phyloP scores from a whole-genome alignment of 2,113 vertebrate genomes.

The Trichechus manatus region DNA sequence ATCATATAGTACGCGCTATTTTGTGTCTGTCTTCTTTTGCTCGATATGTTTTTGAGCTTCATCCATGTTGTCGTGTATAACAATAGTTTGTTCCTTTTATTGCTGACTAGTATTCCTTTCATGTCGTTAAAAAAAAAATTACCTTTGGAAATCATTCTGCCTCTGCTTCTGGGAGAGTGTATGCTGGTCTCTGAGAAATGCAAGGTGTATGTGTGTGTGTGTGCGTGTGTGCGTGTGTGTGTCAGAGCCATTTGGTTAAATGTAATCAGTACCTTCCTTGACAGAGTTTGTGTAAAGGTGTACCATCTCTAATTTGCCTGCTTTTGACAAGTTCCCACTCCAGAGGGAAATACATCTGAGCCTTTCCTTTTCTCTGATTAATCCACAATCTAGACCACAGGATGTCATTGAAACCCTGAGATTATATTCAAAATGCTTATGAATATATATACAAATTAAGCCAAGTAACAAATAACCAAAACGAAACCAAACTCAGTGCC shows the following conservation, averaged over 20 bases:
- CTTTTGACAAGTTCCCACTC: neutral
- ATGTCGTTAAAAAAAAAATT: too few species aligned
- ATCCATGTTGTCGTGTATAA: neutral
- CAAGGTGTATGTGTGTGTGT: neutral
- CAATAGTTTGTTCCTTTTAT: neutral
- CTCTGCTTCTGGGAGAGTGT: conserved; percentile 26
- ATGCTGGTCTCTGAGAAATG: conserved; percentile 8
- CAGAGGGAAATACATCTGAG: neutral
- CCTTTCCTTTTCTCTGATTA: neutral
- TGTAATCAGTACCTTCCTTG: neutral
- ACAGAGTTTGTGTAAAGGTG: neutral
- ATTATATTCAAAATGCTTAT: neutral
- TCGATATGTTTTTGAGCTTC: neutral
- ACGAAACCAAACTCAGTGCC: too few species aligned
- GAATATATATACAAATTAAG: neutral
- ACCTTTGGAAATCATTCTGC: neutral
- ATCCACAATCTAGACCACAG: neutral
- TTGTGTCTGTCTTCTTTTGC: neutral
- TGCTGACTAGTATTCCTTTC: neutral
- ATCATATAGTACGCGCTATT: neutral
- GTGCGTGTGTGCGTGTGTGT: neutral
- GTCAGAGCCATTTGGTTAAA: neutral
- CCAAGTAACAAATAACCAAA: neutral
- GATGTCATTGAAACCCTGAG: neutral
- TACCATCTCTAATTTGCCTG: neutral